Evolutionary conservation across 2,797 vertebrate genomes (phyloP), one percentile per base, ranked within the genome.

Genomic region (Coendou prehensilis): DNA sequence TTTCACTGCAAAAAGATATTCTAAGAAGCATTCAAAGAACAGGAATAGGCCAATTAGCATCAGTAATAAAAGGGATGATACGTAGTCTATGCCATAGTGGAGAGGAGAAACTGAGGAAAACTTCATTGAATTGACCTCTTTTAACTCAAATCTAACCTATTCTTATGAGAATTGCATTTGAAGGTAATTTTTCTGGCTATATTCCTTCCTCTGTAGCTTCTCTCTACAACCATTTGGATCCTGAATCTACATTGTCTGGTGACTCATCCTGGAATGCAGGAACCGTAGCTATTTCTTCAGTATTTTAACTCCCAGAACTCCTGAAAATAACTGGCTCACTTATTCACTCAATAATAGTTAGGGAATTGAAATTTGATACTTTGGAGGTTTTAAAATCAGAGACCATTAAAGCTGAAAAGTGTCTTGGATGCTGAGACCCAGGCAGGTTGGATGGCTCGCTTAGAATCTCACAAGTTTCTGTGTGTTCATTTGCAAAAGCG

Each of bases 321-420:
- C 6, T 63, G 37, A 18, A 76, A 11, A 52, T 83, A 93, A 71
- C 10, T 59, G 10, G 1, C 4, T 88, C 45, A 82, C 10, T 28
- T 82, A 22, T 23, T 18, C 45, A 56, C 8, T 95, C 52, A 85
- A 59, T 52, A 37, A 93, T 81, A 67, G 64, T 67, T 95, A 64
- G 88, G 22, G 57, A 89, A 61, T 33, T 95, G 33, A 87, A 96
- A 86, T 11, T 76, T 95, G 85, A n/a, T 87, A 76, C 94, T 92
- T 79, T 3, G 23, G 15, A 23, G 2, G 23, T 84, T 79, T 94
- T 71, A 10, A 79, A 67, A 89, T 37, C 14, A 87, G 73, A 87
- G 3, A 33, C n/a, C 52, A 17, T 79, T 84, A 88, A 93, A 88
- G 6, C 50, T 54, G 6, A 26, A 89, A 67, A 69, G 30, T 56